These are phyloP conservation scores for Crambe crambe DNA, from an alignment of 37 sponge, comb jelly and placozoan species.

Conservation along the genomic window DNA sequence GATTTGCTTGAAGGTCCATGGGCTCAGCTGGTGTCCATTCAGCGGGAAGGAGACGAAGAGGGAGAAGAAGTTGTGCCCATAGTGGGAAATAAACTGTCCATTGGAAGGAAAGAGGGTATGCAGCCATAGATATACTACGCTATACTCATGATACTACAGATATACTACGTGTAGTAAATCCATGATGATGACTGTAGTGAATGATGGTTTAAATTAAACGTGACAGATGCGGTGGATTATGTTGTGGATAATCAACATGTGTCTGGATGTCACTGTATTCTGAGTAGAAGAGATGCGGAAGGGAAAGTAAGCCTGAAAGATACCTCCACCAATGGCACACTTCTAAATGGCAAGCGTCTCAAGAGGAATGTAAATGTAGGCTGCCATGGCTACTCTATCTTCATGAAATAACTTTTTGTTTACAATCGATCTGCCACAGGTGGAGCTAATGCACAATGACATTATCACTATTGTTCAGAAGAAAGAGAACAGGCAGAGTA, in stretches of 20 bases:
- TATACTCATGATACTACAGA: too few relatives aligned
- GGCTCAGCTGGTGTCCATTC: slow-evolving; percentile 53
- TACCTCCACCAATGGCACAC: slow-evolving; percentile 81
- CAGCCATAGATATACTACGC: background rate
- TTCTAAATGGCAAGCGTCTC: slow-evolving; percentile 59
- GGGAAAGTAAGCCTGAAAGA: slow-evolving; percentile 56
- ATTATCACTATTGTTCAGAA: slow-evolving; percentile 30
- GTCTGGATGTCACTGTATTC: slow-evolving; percentile 63
- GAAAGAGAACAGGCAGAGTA: slow-evolving; percentile 33
- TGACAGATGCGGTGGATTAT: slow-evolving; percentile 13
- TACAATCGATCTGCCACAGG: background rate
- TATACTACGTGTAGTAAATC: too few relatives aligned
- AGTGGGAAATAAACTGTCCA: slow-evolving; percentile 23
- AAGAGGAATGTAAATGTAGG: slow-evolving; percentile 35
- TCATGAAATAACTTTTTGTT: too few relatives aligned
- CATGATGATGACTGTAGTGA: too few relatives aligned
- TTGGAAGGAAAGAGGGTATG: slow-evolving; percentile 62
- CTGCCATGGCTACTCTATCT: too few relatives aligned
- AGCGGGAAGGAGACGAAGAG: slow-evolving; percentile 9
- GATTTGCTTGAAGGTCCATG: slow-evolving; percentile 57
- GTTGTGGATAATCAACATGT: slow-evolving; percentile 40
- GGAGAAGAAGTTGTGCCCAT: slow-evolving; percentile 56
- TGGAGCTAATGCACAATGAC: slow-evolving; percentile 29
- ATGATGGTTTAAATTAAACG: background rate
- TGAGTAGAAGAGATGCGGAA: slow-evolving; percentile 19